Percentiles rank a stretch among this genome's conserved stretches.
These are phyloP conservation scores for Brachyopa scutellaris DNA, from an alignment of 2,888 invertebrate genomes.

Conservation along the genomic window DNA sequence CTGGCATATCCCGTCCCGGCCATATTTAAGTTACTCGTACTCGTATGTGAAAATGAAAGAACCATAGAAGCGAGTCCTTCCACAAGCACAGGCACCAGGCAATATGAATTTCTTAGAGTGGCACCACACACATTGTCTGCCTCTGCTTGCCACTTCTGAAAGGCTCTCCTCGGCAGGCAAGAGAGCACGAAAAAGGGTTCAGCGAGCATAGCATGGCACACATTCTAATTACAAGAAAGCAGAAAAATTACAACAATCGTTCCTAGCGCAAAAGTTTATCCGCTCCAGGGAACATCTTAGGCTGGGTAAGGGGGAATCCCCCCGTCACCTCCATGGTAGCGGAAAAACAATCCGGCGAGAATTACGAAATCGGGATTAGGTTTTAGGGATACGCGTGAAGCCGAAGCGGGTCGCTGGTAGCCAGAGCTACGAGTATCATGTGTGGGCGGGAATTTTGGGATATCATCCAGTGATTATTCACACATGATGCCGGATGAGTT, in stretches of 20 bases:
- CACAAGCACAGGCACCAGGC: slow-evolving; percentile 11
- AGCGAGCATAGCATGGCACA: slow-evolving; percentile 50
- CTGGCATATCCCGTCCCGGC: slow-evolving; percentile 23
- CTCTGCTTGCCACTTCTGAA: slow-evolving; percentile 16
- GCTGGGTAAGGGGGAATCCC: neutral
- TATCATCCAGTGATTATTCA: slow-evolving; percentile 59
- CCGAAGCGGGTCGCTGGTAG: neutral
- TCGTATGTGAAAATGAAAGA: neutral
- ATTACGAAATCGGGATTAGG: neutral
- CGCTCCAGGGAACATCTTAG: slow-evolving; percentile 12
- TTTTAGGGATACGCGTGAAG: neutral
- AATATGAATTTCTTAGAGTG: slow-evolving; percentile 42
- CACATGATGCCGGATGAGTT: slow-evolving; percentile 65
- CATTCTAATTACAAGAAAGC: slow-evolving; percentile 67
- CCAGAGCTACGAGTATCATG: neutral
- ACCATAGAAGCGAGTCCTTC: slow-evolving; percentile 12
- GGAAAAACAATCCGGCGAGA: slow-evolving; percentile 17
- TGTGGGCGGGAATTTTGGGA: slow-evolving; percentile 12
- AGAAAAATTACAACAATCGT: slow-evolving; percentile 55
- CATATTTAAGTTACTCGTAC: neutral
- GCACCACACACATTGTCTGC: slow-evolving; percentile 36
- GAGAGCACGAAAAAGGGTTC: slow-evolving; percentile 49
- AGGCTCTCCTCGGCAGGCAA: slow-evolving; percentile 22
- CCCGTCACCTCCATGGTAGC: neutral
- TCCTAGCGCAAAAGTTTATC: slow-evolving; percentile 56